Percentiles rank a stretch among this genome's conserved stretches.
These are phyloP conservation scores for Drosophila antonietae DNA, from an alignment of 2,888 invertebrate genomes.

Conservation along the genomic window DNA sequence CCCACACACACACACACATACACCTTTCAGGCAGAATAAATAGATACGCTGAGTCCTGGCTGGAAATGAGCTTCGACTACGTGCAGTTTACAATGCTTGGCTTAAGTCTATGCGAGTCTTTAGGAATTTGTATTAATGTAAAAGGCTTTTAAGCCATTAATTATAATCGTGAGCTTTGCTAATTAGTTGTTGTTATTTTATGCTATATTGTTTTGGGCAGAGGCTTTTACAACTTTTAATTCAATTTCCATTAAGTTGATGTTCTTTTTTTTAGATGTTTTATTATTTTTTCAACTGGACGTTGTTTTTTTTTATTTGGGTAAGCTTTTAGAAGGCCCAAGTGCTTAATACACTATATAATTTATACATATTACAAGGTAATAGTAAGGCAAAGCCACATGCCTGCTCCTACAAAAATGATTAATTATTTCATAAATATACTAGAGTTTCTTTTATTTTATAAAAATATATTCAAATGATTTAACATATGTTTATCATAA, in stretches of 20 bases:
- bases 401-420: too few species aligned
- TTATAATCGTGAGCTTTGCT: neutral
- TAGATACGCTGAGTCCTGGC: conserved; percentile 3
- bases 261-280: too few species aligned
- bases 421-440: too few species aligned
- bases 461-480: neutral
- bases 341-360: too few species aligned
- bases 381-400: too few species aligned
- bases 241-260: too few species aligned
- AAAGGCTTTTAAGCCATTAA: neutral
- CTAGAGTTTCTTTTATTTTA: too few species aligned
- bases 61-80: conserved; percentile 7
- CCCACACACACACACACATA: neutral
- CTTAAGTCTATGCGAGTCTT: conserved; percentile 1
- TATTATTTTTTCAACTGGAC: too few species aligned
- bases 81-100: conserved; percentile 6
- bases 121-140: neutral
- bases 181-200: neutral
- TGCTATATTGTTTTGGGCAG: neutral
- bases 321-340: too few species aligned
- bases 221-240: neutral
- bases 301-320: too few species aligned
- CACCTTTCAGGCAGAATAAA: conserved; percentile 6
- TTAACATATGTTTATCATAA: neutral
- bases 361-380: too few species aligned